Evolutionary conservation across 2,888 invertebrate genomes (phyloP).

Genomic region (Tortrix viridana): DNA sequence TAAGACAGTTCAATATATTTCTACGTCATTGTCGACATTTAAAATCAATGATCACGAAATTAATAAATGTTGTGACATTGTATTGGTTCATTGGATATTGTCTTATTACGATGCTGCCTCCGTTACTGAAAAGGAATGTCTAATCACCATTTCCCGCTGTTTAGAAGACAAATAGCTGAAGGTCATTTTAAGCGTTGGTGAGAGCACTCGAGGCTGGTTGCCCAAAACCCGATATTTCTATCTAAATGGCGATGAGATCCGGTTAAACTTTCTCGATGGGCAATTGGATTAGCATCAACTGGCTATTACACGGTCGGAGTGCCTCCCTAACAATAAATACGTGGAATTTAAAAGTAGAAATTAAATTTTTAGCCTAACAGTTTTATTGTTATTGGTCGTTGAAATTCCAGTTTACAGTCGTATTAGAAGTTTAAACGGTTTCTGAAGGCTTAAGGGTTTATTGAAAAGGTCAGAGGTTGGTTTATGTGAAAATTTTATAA

Average conservation of each 20-base stretch:
- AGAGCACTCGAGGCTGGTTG: slow-evolving; percentile 4
- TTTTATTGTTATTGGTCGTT: slow-evolving; percentile 32
- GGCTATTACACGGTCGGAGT: slow-evolving; percentile 63
- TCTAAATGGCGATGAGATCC: slow-evolving; percentile 62
- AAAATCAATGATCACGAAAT: too few species aligned
- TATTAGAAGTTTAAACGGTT: slow-evolving; percentile 20
- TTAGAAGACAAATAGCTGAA: slow-evolving; percentile 22
- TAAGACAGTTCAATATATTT: too few species aligned
- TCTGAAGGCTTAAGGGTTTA: background rate
- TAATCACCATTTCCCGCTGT: slow-evolving; percentile 17
- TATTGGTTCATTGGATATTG: background rate
- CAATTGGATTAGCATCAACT: slow-evolving; percentile 76
- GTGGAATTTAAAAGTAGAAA: slow-evolving; percentile 49
- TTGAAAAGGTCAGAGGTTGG: background rate
- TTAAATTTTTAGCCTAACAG: slow-evolving; percentile 46
- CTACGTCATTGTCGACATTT: too few species aligned
- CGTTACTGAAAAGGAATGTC: background rate
- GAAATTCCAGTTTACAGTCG: slow-evolving; percentile 26
- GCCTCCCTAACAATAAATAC: slow-evolving; percentile 60
- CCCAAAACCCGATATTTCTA: slow-evolving; percentile 52
- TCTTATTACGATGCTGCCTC: background rate
- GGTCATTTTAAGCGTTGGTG: slow-evolving; percentile 12
- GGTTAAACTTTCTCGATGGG: slow-evolving; percentile 69
- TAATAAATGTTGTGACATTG: too few species aligned
- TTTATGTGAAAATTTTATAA: background rate